A percentile compares a stretch with the other conserved stretches of the same genome.
Evolutionary conservation across 2,113 vertebrate species (phyloP).

Genomic region (Gallinago media): DNA sequence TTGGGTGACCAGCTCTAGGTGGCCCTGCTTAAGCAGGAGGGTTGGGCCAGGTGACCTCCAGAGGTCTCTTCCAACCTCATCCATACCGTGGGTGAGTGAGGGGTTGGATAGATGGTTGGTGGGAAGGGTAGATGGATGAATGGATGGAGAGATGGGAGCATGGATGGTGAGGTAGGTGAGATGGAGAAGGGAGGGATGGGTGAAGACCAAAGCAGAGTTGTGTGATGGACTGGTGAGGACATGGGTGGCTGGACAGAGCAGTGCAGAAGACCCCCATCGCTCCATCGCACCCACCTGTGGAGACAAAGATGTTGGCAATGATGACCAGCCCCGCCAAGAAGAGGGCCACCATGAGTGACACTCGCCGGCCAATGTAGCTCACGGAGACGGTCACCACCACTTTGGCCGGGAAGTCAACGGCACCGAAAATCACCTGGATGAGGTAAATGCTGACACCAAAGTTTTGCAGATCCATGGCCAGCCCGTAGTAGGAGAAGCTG

Average conservation of each 20-base stretch:
- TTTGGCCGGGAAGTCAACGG: slow-evolving; percentile 90
- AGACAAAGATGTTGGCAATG: slow-evolving; percentile 84
- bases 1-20: not conserved
- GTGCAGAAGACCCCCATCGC: not conserved
- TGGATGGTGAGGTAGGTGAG: too few species aligned
- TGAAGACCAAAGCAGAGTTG: not conserved
- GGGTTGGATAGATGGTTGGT: not conserved
- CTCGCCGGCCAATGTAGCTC: slow-evolving; percentile 83
- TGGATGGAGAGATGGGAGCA: not conserved
- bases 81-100: not conserved
- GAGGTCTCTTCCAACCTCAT: not conserved
- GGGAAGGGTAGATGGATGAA: not conserved
- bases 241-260: fast-evolving
- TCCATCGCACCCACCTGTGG: slow-evolving; percentile 76
- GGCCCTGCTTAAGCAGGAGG: not conserved
- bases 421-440: slow-evolving; percentile 91
- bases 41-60: not conserved
- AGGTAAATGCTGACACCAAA: slow-evolving; percentile 92
- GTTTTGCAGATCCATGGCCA: slow-evolving; percentile 94
- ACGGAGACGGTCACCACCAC: slow-evolving; percentile 79
- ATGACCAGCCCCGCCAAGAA: slow-evolving; percentile 74
- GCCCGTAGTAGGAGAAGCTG: slow-evolving; percentile 92
- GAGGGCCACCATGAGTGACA: slow-evolving; percentile 78
- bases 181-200: not conserved
- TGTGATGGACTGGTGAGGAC: not conserved